Base-by-base conservation (phyloP, 2,888 invertebrate genomes). In the Cheilosia vulpina region DNA sequence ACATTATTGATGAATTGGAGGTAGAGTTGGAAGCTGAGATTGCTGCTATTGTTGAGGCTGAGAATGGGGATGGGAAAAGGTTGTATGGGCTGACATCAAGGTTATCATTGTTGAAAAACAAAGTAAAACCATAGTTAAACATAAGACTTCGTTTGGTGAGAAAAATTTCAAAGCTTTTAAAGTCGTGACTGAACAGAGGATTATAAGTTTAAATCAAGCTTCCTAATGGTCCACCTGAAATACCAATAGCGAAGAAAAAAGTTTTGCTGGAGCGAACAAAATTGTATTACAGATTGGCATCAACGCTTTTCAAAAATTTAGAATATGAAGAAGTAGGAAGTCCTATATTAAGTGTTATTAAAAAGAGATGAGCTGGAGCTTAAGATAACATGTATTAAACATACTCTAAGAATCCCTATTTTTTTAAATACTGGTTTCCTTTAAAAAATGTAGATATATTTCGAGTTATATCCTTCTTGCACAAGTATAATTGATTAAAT, bases 251-350 rank as follows among this genome's bases (percentile, higher is more conserved):
- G 11, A 50, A 50, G 50, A 45, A 65, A 65, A 65, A 50, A 45
- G 50, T 38, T 45, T 65, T 65, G 27, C 19, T 65, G 65, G 65
- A 65, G 65, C 65, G 4, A 50, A 21, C 58, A 62, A 45, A 62
- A 62, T 43, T 62, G 27, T 4, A 62, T 47, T 0, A 62, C 45
- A 50, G 27, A 55, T 31, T 55, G 43, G 13, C 55, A 57, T 19
- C 68, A 57, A 6, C 13, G 6, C 31, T 68, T 45, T 55, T 55
- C 17, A 45, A 43, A 13, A 55, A 68, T 15, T 55, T 68, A 3
- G 17, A 66, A 53, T 43, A 27, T 27, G 53, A 53, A 38, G 34
- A 5, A 15, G 21, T 11, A 21, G 21, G 6, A 19, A 13, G 19
- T 24, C 21, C 52, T 21, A 21, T 9, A 52, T 21, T 2, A 6